Evolutionary conservation across 2,113 vertebrate species (phyloP).

Genomic region (Rhegmatorhina hoffmannsi): DNA sequence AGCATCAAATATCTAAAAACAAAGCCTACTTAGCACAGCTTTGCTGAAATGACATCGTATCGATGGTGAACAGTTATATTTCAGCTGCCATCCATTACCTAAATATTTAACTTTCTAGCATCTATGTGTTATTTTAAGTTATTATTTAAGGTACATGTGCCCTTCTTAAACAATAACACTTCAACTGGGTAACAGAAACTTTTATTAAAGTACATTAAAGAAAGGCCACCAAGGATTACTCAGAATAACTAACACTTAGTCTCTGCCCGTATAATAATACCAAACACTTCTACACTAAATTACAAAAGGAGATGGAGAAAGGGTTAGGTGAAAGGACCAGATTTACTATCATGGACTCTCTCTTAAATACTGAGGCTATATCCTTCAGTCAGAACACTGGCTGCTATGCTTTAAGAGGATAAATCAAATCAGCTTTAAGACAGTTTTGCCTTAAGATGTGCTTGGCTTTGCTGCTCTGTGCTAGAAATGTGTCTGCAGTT

Average conservation of each 20-base stretch:
- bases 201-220: background rate
- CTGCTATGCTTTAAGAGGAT: conserved; percentile 26
- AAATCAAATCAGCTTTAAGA: conserved; percentile 34
- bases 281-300: background rate
- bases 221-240: background rate
- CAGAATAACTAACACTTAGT: background rate
- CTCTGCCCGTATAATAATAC: background rate
- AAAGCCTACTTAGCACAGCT: background rate
- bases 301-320: background rate
- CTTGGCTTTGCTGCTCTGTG: background rate
- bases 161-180: background rate
- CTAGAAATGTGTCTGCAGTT: background rate
- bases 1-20: background rate
- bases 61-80: background rate
- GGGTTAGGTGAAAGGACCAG: background rate
- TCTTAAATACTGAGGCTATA: background rate
- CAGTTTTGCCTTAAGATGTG: background rate
- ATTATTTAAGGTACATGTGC: background rate
- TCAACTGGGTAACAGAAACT: background rate
- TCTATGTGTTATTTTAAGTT: background rate
- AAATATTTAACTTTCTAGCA: background rate
- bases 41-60: background rate
- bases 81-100: background rate
- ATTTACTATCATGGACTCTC: background rate
- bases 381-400: background rate